Evolutionary conservation across 2,113 vertebrate species (phyloP).

Genomic region (Eurypyga helias): DNA sequence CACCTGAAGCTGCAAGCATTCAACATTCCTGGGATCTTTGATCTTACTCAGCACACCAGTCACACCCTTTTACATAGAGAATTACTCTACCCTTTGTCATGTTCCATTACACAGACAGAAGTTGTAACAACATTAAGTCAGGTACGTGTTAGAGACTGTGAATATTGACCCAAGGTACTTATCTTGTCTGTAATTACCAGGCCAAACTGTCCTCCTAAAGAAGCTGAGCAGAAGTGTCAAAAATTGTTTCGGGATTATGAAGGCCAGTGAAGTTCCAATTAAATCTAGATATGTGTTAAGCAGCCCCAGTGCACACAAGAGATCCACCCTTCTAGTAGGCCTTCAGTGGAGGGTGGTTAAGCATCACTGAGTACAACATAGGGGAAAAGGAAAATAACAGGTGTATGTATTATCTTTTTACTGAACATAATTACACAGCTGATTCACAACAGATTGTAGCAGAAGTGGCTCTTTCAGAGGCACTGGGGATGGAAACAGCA

Average conservation of each 20-base stretch:
- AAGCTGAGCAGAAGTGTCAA: neutral
- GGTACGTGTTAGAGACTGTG: neutral
- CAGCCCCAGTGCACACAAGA: neutral
- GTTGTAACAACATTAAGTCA: neutral
- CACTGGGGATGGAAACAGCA: neutral
- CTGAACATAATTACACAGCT: neutral
- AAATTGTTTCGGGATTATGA: neutral
- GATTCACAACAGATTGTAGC: slow-evolving; percentile 9
- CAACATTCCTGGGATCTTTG: neutral
- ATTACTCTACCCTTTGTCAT: neutral
- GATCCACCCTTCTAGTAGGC: neutral
- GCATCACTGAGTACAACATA: neutral
- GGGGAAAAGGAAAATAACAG: neutral
- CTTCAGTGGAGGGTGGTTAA: neutral
- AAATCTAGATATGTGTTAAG: neutral
- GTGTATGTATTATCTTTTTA: neutral
- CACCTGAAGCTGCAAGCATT: neutral
- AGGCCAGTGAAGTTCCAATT: neutral
- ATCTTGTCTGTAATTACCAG: neutral
- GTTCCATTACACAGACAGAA: neutral
- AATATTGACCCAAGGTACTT: neutral
- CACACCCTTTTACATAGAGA: neutral
- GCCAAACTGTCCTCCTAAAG: neutral
- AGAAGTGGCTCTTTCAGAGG: slow-evolving; percentile 37
- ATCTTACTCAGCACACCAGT: neutral